These are phyloP conservation scores for Cybosia mesomella DNA, from an alignment of 2,888 invertebrate species.

Conservation along the genomic window DNA sequence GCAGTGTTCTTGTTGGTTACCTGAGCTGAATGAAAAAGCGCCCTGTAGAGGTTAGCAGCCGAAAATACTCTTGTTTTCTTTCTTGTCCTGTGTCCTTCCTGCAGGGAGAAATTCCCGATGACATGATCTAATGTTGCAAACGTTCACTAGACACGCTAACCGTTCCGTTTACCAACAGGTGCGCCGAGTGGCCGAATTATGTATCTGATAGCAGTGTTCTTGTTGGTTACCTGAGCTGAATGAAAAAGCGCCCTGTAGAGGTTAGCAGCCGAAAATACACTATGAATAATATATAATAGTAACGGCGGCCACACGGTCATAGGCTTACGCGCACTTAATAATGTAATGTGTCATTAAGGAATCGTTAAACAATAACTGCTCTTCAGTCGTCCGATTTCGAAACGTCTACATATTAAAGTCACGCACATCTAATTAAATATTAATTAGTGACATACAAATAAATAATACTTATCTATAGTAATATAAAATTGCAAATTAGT, in stretches of 20 bases:
- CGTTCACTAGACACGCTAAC: too few species aligned
- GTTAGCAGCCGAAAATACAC: neutral
- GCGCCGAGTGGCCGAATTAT: too few species aligned
- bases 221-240: too few species aligned
- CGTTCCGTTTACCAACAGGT: neutral
- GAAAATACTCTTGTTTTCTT: neutral
- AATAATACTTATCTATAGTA: too few species aligned
- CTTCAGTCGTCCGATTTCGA: neutral
- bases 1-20: too few species aligned
- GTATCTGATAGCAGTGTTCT: too few species aligned
- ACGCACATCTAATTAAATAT: slow-evolving; percentile 14
- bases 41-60: neutral
- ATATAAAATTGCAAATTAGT: too few species aligned
- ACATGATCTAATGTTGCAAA: too few species aligned
- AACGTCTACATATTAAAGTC: neutral
- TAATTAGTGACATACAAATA: slow-evolving; percentile 22
- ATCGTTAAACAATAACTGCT: neutral
- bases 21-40: too few species aligned
- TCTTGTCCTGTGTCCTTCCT: neutral
- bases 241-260: too few species aligned
- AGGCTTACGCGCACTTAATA: neutral
- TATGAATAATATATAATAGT: neutral
- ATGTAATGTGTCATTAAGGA: slow-evolving; percentile 1
- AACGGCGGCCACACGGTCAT: neutral
- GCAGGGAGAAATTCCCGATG: neutral